Conservation (phyloP, 2,113 vertebrate genomes). For the Mus spicilegus region DNA sequence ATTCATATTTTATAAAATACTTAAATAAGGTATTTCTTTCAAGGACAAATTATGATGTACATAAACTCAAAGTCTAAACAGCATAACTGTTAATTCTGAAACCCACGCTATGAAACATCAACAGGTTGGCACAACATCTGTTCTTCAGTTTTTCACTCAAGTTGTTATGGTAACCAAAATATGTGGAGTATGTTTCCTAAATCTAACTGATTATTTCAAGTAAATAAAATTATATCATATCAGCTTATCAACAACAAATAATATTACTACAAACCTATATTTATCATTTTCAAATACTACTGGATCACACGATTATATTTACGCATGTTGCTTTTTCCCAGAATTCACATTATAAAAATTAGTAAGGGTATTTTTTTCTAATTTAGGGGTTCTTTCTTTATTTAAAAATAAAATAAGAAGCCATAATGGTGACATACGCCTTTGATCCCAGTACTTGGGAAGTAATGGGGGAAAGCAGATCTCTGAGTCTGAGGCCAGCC, state of each 20-base stretch:
- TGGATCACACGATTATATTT: constrained; percentile 59
- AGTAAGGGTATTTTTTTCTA: not conserved
- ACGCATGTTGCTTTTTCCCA: not conserved
- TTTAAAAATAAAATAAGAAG: constrained; percentile 58
- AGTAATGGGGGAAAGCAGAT: not conserved
- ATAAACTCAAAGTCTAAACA: constrained; percentile 72
- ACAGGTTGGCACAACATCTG: constrained; percentile 79
- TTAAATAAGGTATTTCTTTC: constrained; percentile 52
- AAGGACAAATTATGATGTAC: constrained; percentile 57
- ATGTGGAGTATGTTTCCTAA: constrained; percentile 73
- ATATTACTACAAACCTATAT: constrained; percentile 71
- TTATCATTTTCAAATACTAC: constrained; percentile 68
- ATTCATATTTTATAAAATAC: constrained; percentile 57
- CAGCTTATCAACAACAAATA: constrained; percentile 73
- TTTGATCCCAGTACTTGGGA: not conserved
- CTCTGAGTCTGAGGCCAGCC: not conserved
- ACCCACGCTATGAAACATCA: constrained; percentile 72
- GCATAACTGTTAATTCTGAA: constrained; percentile 68
- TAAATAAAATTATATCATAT: constrained; percentile 78
- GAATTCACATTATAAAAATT: constrained; percentile 53
- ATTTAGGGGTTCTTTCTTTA: not conserved
- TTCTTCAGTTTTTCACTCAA: constrained; percentile 75
- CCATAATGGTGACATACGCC: rapidly evolving
- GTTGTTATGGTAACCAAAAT: constrained; percentile 82
- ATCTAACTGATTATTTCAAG: constrained; percentile 81